Percentiles rank a stretch among this genome's conserved stretches.
Conservation (phyloP, 2,888 invertebrate genomes). For the Drosophila formosana region DNA sequence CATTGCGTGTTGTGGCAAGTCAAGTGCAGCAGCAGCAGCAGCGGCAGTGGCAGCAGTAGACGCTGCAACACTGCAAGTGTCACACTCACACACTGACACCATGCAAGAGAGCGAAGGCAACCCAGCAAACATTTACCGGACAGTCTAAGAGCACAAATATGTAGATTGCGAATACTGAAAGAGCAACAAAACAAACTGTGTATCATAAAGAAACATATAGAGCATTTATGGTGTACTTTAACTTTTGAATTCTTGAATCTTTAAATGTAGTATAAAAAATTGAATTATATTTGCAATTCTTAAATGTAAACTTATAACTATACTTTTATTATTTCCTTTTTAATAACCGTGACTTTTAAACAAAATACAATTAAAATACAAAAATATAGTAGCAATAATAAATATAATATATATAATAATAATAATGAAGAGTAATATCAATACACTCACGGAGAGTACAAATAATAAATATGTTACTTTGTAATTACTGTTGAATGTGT, state of each 20-base stretch:
- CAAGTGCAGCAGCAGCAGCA: constrained; percentile 68
- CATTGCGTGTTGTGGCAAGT: constrained; percentile 77
- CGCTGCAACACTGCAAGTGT: constrained; percentile 52
- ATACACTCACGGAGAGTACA: too few relatives aligned
- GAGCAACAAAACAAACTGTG: too few relatives aligned
- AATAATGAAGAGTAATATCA: background rate
- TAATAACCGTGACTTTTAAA: background rate
- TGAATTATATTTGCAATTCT: too few relatives aligned
- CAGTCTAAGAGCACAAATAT: background rate
- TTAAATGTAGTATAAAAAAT: too few relatives aligned
- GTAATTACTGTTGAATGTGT: too few relatives aligned
- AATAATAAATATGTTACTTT: too few relatives aligned
- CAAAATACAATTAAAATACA: background rate
- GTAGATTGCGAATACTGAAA: background rate
- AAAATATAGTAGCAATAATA: background rate
- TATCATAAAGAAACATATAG: too few relatives aligned
- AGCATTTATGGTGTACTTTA: too few relatives aligned
- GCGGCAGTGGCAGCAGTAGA: constrained; percentile 26
- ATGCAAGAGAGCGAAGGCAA: constrained; percentile 37
- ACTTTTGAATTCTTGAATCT: too few relatives aligned
- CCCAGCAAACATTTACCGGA: constrained; percentile 45
- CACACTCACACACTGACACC: constrained; percentile 42
- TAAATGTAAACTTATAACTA: too few relatives aligned
- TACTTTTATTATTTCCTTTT: too few relatives aligned
- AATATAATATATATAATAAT: background rate